phyloP scores from a whole-genome alignment of 2,797 vertebrate species.

The Tympanoctomys barrerae region DNA sequence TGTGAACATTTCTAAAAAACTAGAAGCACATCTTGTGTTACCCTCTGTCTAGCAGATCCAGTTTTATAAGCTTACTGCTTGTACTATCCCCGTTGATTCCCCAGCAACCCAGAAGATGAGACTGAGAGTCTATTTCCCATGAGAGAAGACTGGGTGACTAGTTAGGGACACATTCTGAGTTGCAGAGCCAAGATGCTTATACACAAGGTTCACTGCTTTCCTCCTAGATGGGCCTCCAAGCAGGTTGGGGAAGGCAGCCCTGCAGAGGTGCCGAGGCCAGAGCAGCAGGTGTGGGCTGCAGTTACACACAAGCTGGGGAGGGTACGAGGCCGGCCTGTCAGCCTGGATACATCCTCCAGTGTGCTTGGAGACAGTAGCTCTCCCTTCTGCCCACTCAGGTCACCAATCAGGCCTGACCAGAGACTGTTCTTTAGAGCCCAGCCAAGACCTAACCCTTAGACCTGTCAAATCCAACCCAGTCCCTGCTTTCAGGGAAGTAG shows the following conservation, averaged over 20 bases:
- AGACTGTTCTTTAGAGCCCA: background rate
- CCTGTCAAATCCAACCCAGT: background rate
- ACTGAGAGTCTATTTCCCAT: background rate
- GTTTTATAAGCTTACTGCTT: background rate
- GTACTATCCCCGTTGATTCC: background rate
- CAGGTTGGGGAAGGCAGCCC: too few relatives aligned
- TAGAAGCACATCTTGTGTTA: background rate
- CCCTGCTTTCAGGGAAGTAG: background rate
- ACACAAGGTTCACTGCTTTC: background rate
- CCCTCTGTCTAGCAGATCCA: background rate
- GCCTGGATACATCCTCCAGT: background rate
- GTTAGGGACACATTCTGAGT: background rate
- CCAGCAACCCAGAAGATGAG: background rate
- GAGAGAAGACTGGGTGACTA: background rate
- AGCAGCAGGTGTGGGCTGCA: background rate
- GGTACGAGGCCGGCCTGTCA: too few relatives aligned
- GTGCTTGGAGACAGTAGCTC: background rate
- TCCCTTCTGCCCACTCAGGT: background rate
- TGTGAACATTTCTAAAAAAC: conserved; percentile 7
- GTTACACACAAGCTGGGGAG: background rate
- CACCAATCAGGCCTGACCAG: background rate
- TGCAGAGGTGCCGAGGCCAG: background rate
- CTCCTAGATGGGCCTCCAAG: background rate
- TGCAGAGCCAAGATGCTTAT: background rate
- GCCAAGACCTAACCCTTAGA: background rate